Evolutionary conservation across 2,888 invertebrate species (phyloP), one percentile per base, ranked within the genome.

Genomic region (Bembecia ichneumoniformis): DNA sequence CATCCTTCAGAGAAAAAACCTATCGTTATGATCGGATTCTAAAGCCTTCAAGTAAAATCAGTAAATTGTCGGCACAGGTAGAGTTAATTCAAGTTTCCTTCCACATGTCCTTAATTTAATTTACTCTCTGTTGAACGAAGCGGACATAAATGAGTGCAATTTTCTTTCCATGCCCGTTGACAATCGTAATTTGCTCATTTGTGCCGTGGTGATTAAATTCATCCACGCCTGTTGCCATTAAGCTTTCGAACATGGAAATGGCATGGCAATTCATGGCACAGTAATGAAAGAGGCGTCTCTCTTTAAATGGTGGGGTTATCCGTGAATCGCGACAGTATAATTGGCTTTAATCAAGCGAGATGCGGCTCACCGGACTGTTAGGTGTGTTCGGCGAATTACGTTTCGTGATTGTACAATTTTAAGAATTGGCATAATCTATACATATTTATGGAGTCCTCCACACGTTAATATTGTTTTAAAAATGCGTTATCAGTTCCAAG

Each of bases 281-380:
- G 64, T 71, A 76, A 72, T 74, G 74, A 78, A 74, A 75, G 71
- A 74, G 73, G 71, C 68, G 72, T 72, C 71, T 69, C 68, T 69
- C 69, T 78, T 62, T 63, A 73, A 77, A 76, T 74, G 76, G 76
- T 63, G 61, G 72, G 72, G 73, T 71, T 76, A 74, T 76, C 70
- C 72, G 70, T 74, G 73, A 76, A 77, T 72, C 71, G 73, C 66
- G 73, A 71, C 75, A 71, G 74, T 70, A 70, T 82, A 81, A 82
- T 82, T 80, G 80, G 74, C 67, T 63, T 74, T 77, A 79, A 82
- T 82, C 74, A 78, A 78, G 77, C 73, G 67, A 78, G 71, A 74
- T 80, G 78, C 68, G 52, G 55, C 47, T 48, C 51, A 48, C 58
- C 54, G 54, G 57, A 40, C 20, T 28, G 20, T 28, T 28, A 28